Base-by-base conservation (phyloP, 2,797 vertebrate genomes). In the Nyctibius grandis region DNA sequence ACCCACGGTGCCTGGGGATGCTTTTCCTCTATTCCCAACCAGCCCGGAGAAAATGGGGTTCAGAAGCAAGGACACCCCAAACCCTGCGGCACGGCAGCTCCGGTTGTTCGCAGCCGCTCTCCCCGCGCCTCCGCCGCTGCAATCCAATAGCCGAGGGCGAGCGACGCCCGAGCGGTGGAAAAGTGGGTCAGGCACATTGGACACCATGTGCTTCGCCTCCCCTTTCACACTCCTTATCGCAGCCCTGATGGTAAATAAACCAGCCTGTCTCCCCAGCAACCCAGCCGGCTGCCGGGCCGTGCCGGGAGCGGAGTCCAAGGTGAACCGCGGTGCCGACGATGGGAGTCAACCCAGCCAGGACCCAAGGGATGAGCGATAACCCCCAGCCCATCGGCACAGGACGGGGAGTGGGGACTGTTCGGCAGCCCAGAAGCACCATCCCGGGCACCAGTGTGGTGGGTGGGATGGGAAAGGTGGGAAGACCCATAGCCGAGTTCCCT, bases 141-240 rank as follows among this genome's bases (percentile, higher is more conserved):
- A 81, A 95, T 75, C 88, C 93, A 68, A 83, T 77, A 67, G 56
- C 96, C 12, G n/a, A 92, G 36, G 51, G 84, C 10, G 11, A 77
- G 78, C 36, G 1, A 10, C 33, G 82, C 75, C 82, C 4, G 47
- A 68, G 70, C 19, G 7, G 14, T 73, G 65, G 83, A 93, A 96
- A 95, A 97, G 88, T 97, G 95, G 94, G 93, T 96, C 96, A 96
- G 95, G 93, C 92, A 88, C 96, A 93, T 86, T 85, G 94, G 94
- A 96, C 82, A 96, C 95, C 95, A 77, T 83, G 96, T 89, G 95
- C 80, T 93, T 69, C 33, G 15, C 95, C 93, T 92, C 83, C 85
- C 82, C 75, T 96, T 92, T 91, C 93, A 33, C 86, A 10, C 91
- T 94, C 51, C 94, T 96, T 96, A 96, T 94, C 92, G 20, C 96